Conservation (phyloP, 92 coral and sea anemone species). For the Zoanthus gigantus region DNA sequence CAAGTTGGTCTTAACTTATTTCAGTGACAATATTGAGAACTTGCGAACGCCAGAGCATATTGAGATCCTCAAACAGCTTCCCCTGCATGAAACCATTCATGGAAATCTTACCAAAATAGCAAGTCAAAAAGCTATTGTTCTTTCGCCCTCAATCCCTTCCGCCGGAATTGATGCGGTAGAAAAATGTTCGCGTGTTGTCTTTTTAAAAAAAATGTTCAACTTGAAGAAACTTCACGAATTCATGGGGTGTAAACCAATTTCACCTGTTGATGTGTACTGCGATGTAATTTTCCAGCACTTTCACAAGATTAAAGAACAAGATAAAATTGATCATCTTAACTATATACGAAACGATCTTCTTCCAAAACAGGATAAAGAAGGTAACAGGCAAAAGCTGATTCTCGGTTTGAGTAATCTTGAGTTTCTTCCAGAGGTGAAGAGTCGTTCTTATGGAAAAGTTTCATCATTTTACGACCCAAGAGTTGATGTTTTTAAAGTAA, state of each 20-base stretch:
- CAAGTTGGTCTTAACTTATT: constrained; percentile 28
- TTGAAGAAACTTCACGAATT: constrained; percentile 47
- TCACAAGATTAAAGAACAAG: constrained; percentile 16
- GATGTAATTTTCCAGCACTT: constrained; percentile 60
- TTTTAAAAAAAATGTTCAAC: constrained; percentile 10
- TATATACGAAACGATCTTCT: constrained; percentile 37
- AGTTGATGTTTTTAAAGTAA: constrained; percentile 56
- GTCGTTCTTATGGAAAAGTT: constrained; percentile 12
- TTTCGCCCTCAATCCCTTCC: constrained; percentile 52
- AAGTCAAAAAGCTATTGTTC: constrained; percentile 40
- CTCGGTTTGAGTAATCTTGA: constrained; percentile 12
- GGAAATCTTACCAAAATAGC: constrained; percentile 43
- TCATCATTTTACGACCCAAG: constrained; percentile 69
- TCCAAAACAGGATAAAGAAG: constrained; percentile 4
- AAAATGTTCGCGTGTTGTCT: constrained; percentile 26
- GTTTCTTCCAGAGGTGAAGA: not conserved
- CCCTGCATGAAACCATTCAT: constrained; percentile 53
- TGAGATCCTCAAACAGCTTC: constrained; percentile 45
- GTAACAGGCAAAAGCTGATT: not conserved
- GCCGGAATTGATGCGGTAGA: constrained; percentile 56
- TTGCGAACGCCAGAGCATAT: constrained; percentile 9
- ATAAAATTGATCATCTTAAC: constrained; percentile 54
- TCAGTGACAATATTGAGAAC: constrained; percentile 7
- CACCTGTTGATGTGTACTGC: constrained; percentile 68
- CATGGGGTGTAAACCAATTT: constrained; percentile 49